Conservation (phyloP, 2,797 vertebrate genomes). For the Staurois parvus region DNA sequence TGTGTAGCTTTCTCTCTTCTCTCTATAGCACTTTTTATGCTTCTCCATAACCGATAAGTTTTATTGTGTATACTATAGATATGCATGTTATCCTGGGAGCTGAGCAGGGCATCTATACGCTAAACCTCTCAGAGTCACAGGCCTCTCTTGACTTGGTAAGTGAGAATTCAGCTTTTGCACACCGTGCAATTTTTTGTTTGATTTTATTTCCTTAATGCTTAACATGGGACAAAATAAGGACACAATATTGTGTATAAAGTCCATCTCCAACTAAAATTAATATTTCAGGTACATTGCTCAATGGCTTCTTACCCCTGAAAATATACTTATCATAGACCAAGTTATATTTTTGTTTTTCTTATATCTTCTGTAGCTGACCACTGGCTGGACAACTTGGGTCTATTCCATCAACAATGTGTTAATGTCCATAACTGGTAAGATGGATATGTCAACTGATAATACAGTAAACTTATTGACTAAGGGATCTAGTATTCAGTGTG, state of each 20-base stretch:
- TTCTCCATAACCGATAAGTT: background rate
- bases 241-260: too few relatives aligned
- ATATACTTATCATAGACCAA: background rate
- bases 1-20: slow-evolving; percentile 54
- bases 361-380: slow-evolving; percentile 78
- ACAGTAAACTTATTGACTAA: background rate
- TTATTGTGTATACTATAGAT: slow-evolving; percentile 70
- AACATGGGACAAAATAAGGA: too few relatives aligned
- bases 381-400: slow-evolving; percentile 87
- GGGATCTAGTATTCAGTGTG: background rate
- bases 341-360: background rate
- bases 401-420: slow-evolving; percentile 86
- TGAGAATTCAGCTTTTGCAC: too few relatives aligned
- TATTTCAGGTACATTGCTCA: too few relatives aligned
- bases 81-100: slow-evolving; percentile 87
- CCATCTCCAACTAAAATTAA: too few relatives aligned
- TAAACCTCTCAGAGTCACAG: slow-evolving; percentile 84
- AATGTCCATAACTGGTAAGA: slow-evolving; percentile 90
- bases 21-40: background rate
- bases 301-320: slow-evolving; percentile 4
- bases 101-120: slow-evolving; percentile 89
- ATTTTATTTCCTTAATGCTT: too few relatives aligned
- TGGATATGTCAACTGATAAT: background rate
- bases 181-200: too few relatives aligned
- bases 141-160: slow-evolving; percentile 88